These are phyloP conservation scores for Himalopsyche japonica DNA, from an alignment of 2,888 invertebrate species.

Conservation along the genomic window DNA sequence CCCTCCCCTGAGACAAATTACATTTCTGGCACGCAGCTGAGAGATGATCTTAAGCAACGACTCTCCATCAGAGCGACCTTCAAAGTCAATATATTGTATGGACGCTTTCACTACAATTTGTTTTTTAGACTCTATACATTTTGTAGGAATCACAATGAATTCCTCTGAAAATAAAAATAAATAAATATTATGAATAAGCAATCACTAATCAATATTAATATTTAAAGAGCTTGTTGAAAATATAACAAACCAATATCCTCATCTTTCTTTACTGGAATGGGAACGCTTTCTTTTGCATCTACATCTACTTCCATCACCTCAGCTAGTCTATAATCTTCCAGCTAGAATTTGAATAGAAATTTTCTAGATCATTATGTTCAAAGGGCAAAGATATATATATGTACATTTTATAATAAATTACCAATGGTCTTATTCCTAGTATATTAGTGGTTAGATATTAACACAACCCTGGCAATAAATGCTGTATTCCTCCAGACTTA, in stretches of 20 bases:
- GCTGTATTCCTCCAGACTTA: too few relatives aligned
- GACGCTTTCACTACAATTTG: conserved; percentile 80
- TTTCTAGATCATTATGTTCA: too few relatives aligned
- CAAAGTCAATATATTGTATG: conserved; percentile 95
- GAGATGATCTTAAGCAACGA: conserved; percentile 80
- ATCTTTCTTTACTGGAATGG: conserved; percentile 60
- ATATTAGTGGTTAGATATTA: too few relatives aligned
- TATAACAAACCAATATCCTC: conserved; percentile 62
- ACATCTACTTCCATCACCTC: conserved; percentile 72
- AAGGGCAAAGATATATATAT: too few relatives aligned
- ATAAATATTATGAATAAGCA: too few relatives aligned
- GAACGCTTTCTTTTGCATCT: conserved; percentile 69
- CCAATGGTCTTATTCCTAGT: too few relatives aligned
- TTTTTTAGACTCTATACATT: conserved; percentile 77
- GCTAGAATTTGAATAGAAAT: conserved; percentile 52
- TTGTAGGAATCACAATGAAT: conserved; percentile 82
- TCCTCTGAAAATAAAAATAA: conserved; percentile 18
- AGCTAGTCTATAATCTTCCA: conserved; percentile 87
- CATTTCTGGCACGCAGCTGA: conserved; percentile 77
- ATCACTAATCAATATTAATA: too few relatives aligned
- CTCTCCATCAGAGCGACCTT: conserved; percentile 89
- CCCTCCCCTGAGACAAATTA: conserved; percentile 61
- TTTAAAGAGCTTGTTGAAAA: too few relatives aligned
- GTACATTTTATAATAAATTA: too few relatives aligned
- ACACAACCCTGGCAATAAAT: too few relatives aligned